Base-by-base conservation (phyloP, 2,113 vertebrate genomes). In the Rhegmatorhina hoffmannsi region DNA sequence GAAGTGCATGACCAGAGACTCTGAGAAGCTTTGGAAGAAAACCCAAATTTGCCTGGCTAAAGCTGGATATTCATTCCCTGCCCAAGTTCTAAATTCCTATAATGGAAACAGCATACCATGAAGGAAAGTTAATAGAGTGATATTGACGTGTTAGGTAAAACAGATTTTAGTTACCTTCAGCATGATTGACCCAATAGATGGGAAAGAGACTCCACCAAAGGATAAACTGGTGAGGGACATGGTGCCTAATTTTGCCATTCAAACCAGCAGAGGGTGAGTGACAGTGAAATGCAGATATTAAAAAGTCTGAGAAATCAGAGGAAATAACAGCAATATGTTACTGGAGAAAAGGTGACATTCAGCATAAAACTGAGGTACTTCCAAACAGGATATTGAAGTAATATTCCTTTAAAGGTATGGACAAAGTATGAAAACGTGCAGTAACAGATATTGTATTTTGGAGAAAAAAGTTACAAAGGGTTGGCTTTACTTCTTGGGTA, bases 91-190 rank as follows among this genome's bases (percentile, higher is more conserved):
- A 50, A 68, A 93, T 60, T 86, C 59, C 75, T 88, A 34, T 88
- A 94, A 94, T 93, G 90, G 95, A 93, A 96, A 94, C 21, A 94
- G 72, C 88, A 94, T 73, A 92, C 53, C 3, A 3, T 33, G 69
- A 55, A 80, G 83, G 46, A 88, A 92, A 85, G 72, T 93, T 93
- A 90, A 86, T 80, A 58, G 79, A 63, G 90, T 93, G 90, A 88
- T 1, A 10, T 6, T 95, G 94, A 93, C 67, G 69, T n/a, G 59
- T 67, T 70, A 93, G 90, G 84, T 93, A 94, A 90, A 94, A 73
- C 73, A 76, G 59, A 80, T 90, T 90, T 88, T 53, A 92, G 79
- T 59, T 90, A 69, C 75, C 23, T 67, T 67, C 43, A 46, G 31
- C 36, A 21, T 34, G 50, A 85, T 67, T 49, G 46, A 86, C 46